phyloP scores from a whole-genome alignment of 1,140 invertebrate species.

The Phymastichus coffea region DNA sequence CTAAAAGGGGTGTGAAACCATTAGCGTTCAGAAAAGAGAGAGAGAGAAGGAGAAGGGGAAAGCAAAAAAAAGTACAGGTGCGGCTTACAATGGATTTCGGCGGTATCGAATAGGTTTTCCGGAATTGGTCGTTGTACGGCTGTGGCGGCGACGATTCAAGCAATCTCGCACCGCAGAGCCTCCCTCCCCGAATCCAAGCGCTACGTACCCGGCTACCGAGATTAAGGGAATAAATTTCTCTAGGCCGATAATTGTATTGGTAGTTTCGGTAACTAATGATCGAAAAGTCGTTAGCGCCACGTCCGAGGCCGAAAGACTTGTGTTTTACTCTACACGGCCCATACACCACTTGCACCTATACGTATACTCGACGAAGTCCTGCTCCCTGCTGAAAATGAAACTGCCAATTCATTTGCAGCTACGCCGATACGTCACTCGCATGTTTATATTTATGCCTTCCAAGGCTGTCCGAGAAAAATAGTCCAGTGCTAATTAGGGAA shows the following conservation, averaged over 20 bases:
- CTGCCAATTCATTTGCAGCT: conserved; percentile 27
- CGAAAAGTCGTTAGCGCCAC: conserved; percentile 55
- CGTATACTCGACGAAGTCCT: not conserved
- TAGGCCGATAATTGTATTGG: conserved; percentile 55
- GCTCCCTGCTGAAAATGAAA: conserved; percentile 46
- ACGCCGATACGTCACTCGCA: conserved; percentile 28
- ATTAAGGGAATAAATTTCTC: conserved; percentile 56
- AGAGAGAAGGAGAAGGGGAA: not conserved
- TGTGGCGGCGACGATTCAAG: conserved; percentile 11
- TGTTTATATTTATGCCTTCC: too few relatives aligned
- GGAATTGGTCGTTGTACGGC: conserved; percentile 45
- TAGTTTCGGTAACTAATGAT: conserved; percentile 59
- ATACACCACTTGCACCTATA: conserved; percentile 25
- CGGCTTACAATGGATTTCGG: conserved; percentile 17
- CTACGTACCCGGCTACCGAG: too few relatives aligned
- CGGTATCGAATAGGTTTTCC: conserved; percentile 31
- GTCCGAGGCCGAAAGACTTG: conserved; percentile 38
- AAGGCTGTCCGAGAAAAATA: too few relatives aligned
- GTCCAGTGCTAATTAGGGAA: too few relatives aligned
- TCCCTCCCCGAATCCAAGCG: too few relatives aligned
- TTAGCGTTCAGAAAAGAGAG: conserved; percentile 5
- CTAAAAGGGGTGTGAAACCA: not conserved
- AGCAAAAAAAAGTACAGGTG: not conserved
- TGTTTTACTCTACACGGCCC: conserved; percentile 44
- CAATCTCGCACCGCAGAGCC: conserved; percentile 38